Evolutionary conservation across 2,797 vertebrate species (phyloP).

Genomic region (Gymnocypris eckloni): DNA sequence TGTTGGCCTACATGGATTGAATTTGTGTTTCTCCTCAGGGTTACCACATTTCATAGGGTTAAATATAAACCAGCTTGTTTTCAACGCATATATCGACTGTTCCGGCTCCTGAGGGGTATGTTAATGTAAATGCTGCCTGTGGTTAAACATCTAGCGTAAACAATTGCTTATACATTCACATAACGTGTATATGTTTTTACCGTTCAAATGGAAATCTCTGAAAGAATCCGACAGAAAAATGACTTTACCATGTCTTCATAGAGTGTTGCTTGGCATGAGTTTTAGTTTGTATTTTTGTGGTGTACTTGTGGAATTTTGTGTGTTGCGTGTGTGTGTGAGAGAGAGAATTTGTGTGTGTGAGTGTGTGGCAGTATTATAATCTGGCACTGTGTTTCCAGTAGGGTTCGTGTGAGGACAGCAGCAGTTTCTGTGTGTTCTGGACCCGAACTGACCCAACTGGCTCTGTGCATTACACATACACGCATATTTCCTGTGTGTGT

Average conservation of each 20-base stretch:
- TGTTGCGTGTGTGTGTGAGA: constrained; percentile 25
- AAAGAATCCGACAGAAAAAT: constrained; percentile 44
- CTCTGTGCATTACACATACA: constrained; percentile 71
- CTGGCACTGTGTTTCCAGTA: constrained; percentile 54
- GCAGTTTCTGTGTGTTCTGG: constrained; percentile 79
- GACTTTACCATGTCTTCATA: constrained; percentile 37
- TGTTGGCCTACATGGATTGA: constrained; percentile 20
- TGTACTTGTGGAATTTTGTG: constrained; percentile 46
- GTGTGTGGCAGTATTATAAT: constrained; percentile 39
- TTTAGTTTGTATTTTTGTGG: constrained; percentile 44
- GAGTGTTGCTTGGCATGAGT: constrained; percentile 41
- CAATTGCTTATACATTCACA: constrained; percentile 20
- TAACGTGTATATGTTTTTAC: constrained; percentile 5
- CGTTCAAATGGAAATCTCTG: constrained; percentile 28
- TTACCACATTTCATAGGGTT: constrained; percentile 15
- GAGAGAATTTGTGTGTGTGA: constrained; percentile 28
- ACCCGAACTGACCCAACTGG: constrained; percentile 75
- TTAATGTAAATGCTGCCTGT: constrained; percentile 38
- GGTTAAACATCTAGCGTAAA: constrained; percentile 25
- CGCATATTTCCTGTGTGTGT: constrained; percentile 66
- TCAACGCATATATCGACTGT: not conserved
- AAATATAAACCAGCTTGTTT: constrained; percentile 36
- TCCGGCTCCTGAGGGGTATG: not conserved
- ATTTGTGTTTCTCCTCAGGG: constrained; percentile 16
- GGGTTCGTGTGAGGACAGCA: constrained; percentile 57